phyloP scores from a whole-genome alignment of 2,797 vertebrate species.

The Apodemus agrarius region DNA sequence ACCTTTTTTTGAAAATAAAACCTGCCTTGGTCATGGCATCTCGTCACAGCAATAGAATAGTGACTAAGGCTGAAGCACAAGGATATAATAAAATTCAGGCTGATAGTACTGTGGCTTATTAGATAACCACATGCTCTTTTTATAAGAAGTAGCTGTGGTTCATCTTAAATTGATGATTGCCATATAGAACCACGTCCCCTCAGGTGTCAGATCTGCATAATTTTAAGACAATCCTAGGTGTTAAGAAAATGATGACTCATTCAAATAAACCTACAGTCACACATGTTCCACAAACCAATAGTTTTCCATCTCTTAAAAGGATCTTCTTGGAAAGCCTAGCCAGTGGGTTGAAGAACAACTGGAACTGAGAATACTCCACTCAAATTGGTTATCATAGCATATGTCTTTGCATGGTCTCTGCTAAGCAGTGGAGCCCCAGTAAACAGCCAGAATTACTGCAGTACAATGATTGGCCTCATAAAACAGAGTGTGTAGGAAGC shows the following conservation, averaged over 20 bases:
- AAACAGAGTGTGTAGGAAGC: background rate
- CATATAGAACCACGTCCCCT: background rate
- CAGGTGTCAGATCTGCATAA: background rate
- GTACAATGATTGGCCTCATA: background rate
- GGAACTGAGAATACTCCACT: slow-evolving; percentile 17
- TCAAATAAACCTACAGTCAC: slow-evolving; percentile 6
- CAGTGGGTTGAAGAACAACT: background rate
- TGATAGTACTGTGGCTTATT: background rate
- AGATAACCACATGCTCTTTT: background rate
- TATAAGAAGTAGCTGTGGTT: background rate
- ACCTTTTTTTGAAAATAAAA: background rate
- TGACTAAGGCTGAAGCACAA: background rate
- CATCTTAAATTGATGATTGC: background rate
- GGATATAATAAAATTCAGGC: background rate
- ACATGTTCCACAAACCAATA: background rate
- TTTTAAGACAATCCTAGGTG: background rate
- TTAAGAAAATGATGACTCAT: background rate
- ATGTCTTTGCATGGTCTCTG: background rate
- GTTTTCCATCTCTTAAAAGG: background rate
- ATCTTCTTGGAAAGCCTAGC: background rate
- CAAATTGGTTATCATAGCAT: background rate
- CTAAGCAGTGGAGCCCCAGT: background rate
- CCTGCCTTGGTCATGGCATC: background rate
- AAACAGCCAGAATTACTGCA: background rate
- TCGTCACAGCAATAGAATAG: background rate